Base-by-base conservation (phyloP, 2,888 invertebrate species). In the Aplocera efformata region DNA sequence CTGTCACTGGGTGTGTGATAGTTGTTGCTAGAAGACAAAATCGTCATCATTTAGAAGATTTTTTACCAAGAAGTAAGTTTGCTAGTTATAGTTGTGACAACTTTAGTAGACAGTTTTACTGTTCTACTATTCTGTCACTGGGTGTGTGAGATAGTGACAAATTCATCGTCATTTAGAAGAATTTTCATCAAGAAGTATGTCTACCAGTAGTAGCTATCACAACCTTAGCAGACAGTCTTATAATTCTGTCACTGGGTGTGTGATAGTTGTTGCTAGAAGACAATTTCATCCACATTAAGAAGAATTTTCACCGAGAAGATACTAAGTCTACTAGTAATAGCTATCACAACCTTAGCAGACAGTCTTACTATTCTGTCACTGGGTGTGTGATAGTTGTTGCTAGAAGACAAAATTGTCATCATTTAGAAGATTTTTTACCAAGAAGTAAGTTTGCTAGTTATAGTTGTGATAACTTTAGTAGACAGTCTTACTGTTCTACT, bases 101-200 rank as follows among this genome's bases (percentile, higher is more conserved):
- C 26, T 32, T 33, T 46, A 48, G 49, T 54, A 20, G 48, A 49
- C 48, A 53, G 13, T 32, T 7, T 13, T 7, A 28, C 28, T 17
- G 41, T 41, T 50, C 40, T 56, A 28, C 28, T 17, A 42, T 41
- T 50, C 40, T 56, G 36, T 55, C 52, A 55, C 53, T 49, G 50
- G 50, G 37, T 32, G 32, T 21, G 30, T 47, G 43, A n/a, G n/a
- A 43, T 50, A 33, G 38, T 36, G 31, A 28, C 7, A 13, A 17
- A 3, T 17, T 17, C 13, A 17, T 17, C 13, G 5, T 17, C 13
- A 17, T 17, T 10, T 23, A 22, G 10, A 13, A 26, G 23, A 27
- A n/a, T 20, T 27, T 29, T 23, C 30, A 33, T 23, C 48, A 27
- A 10, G 41, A 34, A 38, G 22, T 21, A 10, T 1, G 22, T 35